Evolutionary conservation across 2,797 vertebrate species (phyloP).

Genomic region (Hypotaenidia okinawae): DNA sequence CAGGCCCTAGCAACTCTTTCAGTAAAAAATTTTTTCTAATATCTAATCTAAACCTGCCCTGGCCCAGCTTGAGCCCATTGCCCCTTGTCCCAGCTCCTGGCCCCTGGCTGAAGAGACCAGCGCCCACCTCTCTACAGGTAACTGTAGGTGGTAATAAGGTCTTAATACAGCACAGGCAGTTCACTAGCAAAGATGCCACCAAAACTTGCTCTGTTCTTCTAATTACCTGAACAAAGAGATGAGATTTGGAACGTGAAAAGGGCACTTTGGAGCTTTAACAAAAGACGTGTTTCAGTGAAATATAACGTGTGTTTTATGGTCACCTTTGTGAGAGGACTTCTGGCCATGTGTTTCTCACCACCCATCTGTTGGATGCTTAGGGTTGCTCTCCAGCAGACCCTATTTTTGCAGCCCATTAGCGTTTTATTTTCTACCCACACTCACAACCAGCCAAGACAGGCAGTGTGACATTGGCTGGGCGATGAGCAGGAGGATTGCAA

Average conservation of each 20-base stretch:
- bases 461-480: not conserved
- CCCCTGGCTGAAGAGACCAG: no score
- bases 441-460: not conserved
- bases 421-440: not conserved
- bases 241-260: not conserved
- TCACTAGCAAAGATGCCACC: not conserved
- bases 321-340: not conserved
- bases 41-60: no score
- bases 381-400: not conserved
- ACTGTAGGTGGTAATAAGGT: not conserved
- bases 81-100: no score
- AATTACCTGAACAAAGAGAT: not conserved
- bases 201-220: not conserved
- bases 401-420: not conserved
- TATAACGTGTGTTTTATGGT: not conserved
- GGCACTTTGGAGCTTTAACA: not conserved
- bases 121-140: no score
- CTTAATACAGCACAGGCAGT: not conserved
- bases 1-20: no score
- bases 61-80: no score
- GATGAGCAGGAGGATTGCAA: not conserved
- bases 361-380: not conserved
- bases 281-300: not conserved
- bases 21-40: no score
- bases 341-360: not conserved